Evolutionary conservation across 64 coral and sea anemone genomes (phyloP).

Genomic region (Catalaphyllia jardinei): DNA sequence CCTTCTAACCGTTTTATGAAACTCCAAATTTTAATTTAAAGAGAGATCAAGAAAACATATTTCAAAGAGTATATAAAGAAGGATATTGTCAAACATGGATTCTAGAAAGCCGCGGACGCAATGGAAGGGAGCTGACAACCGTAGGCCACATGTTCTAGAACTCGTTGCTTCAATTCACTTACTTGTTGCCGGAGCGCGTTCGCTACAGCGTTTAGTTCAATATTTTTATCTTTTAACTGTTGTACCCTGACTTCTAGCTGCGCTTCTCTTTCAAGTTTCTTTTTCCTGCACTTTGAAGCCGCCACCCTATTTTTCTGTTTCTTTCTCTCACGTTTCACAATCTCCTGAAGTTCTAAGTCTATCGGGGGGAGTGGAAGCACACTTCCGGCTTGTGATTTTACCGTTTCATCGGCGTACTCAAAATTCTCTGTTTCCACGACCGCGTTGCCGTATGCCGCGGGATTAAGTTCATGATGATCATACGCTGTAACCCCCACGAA

Average conservation of each 20-base stretch:
- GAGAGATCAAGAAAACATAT: not conserved
- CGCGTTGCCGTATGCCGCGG: not conserved
- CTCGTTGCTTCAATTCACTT: conserved; percentile 86
- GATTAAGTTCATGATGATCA: conserved; percentile 34
- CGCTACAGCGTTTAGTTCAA: conserved; percentile 88
- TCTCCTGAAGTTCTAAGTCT: conserved; percentile 94
- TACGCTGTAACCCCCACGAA: not conserved
- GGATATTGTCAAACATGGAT: not conserved
- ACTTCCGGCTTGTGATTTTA: conserved; percentile 20
- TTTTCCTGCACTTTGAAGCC: conserved; percentile 96
- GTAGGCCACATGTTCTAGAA: conserved; percentile 92
- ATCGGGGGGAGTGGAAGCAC: conserved; percentile 92
- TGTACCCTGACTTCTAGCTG: conserved; percentile 96
- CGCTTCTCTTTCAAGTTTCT: conserved; percentile 97
- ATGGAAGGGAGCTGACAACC: conserved; percentile 90
- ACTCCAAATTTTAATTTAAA: not conserved
- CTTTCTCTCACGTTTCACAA: conserved; percentile 95
- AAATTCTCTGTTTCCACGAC: conserved; percentile 35
- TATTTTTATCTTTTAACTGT: conserved; percentile 98
- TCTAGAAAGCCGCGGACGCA: conserved; percentile 59
- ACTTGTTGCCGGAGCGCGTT: conserved; percentile 84
- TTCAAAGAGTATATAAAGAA: not conserved
- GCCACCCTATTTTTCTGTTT: conserved; percentile 99
- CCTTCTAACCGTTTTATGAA: not conserved
- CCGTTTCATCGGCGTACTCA: conserved; percentile 37